Evolutionary conservation across 92 coral and sea anemone species (phyloP), one percentile per base, ranked within the genome.

Genomic region (Pocillopora grandis): DNA sequence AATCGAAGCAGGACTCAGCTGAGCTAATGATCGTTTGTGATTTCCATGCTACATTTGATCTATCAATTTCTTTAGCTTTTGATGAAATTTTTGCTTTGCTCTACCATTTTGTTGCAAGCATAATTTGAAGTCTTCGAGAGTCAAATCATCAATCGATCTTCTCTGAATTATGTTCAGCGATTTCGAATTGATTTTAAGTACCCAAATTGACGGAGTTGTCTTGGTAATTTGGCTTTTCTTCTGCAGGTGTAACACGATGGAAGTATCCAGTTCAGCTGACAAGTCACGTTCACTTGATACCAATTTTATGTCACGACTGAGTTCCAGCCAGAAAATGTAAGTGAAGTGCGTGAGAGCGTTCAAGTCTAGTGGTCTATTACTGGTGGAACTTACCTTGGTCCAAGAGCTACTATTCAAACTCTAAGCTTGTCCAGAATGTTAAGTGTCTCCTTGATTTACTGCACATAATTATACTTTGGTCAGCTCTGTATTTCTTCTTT

Each of bases 261-360:
- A 80, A 21, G 58, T 49, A 2, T 63, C 86, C 19, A 55, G 80
- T 37, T 13, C 76, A 37, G 63, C 61, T 65, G 64, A 83, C 13
- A 75, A 48, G 64, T 31, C 86, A 12, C 73, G 80, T 74, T 74
- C 66, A 59, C 75, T 62, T 23, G 86, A 83, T 23, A 73, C 56
- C 31, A 57, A 74, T 18, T 64, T 62, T 74, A 36, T 75, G 55
- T 74, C 80, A 52, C 80, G 17, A 13, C 33, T 62, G 66, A 83
- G 74, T 60, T 83, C 86, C 33, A 74, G 33, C 65, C 86, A 63
- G 73, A 75, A 83, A 83, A 61, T 83, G 86, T 83, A 74, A 83
- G 86, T 82, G 36, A 64, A 12, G 21, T 16, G 6, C 16, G 12
- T 33, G 36, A 7, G 19, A 23, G 15, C 23, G 3, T 42, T 7